These are phyloP conservation scores for Nebria salina DNA, from an alignment of 2,888 invertebrate genomes.

Conservation along the genomic window DNA sequence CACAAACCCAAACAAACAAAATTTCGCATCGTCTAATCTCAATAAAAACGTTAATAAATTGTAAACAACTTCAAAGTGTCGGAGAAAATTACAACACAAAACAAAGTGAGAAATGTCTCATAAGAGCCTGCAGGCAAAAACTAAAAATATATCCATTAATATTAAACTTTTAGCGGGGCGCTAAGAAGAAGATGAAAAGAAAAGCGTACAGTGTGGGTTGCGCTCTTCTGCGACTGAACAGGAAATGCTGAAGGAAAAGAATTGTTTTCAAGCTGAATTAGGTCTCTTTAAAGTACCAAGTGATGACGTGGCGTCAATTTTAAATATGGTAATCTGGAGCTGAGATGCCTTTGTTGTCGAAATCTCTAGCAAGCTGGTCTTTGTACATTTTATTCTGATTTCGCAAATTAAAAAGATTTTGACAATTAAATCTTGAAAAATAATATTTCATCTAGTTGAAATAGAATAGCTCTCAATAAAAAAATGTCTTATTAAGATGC, in stretches of 20 bases:
- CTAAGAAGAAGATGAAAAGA: background rate
- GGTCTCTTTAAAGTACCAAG: background rate
- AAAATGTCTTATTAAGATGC: too few species aligned
- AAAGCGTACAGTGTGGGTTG: background rate
- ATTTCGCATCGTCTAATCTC: slow-evolving; percentile 22
- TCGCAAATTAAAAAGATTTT: background rate
- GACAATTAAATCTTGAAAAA: background rate
- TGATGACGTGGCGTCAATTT: too few species aligned
- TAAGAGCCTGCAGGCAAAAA: slow-evolving; percentile 22
- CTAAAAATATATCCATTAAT: slow-evolving; percentile 36
- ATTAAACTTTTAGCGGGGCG: slow-evolving; percentile 27
- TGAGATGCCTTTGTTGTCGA: background rate
- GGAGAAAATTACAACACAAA: slow-evolving; percentile 32
- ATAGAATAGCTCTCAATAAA: too few species aligned
- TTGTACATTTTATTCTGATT: background rate
- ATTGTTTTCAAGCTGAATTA: background rate
- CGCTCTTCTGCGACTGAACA: background rate
- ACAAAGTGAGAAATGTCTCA: slow-evolving; percentile 1
- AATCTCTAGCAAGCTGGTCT: background rate
- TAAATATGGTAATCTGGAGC: background rate
- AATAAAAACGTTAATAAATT: slow-evolving; percentile 42
- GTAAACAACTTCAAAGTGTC: slow-evolving; percentile 35
- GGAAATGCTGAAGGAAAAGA: background rate
- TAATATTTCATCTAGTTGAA: background rate
- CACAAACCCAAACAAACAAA: background rate